Evolutionary conservation across 2,888 invertebrate species (phyloP), one percentile per base, ranked within the genome.

Genomic region (Mesoligia furuncula): DNA sequence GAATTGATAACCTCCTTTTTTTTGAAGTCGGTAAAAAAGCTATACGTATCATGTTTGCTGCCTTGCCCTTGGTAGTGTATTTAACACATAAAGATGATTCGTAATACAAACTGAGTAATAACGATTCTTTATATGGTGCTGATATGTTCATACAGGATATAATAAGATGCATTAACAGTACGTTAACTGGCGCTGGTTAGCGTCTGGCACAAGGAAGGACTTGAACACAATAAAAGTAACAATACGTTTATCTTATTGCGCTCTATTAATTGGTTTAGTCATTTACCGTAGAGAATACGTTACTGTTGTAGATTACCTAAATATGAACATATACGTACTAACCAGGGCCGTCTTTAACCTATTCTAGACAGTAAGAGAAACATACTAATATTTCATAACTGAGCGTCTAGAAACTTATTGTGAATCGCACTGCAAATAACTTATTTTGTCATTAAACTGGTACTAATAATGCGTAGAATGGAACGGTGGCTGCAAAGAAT

Each of bases 121-220:
- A 96, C 93, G 94, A 96, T 93, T 93, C 96, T 94, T 95, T 82
- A 79, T 95, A 95, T 94, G 93, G 93, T 91, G 91, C 89, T 94
- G 91, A 95, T 94, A 94, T 90, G 90, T 93, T 90, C 92, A 91
- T 90, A 92, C 87, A 91, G 89, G 92, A 91, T 91, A 92, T 94
- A 93, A 95, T 92, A 93, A 90, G 91, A 85, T 89, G 90, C 79
- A 94, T 93, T 95, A 96, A 95, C 85, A 91, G 86, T 81, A 87
- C 75, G 88, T 81, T 88, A 88, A 88, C 73, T 82, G 74, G 80
- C 65, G 59, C 88, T 91, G 80, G 84, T 95, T 95, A 95, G 92
- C 93, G 86, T 83, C 86, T 89, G 77, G 76, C 83, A 89, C 87
- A 89, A 90, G 90, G 89, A 91, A 90, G 89, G 85, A 90, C 87